phyloP scores from a whole-genome alignment of 2,888 invertebrate species.

The Chydorus sphaericus region DNA sequence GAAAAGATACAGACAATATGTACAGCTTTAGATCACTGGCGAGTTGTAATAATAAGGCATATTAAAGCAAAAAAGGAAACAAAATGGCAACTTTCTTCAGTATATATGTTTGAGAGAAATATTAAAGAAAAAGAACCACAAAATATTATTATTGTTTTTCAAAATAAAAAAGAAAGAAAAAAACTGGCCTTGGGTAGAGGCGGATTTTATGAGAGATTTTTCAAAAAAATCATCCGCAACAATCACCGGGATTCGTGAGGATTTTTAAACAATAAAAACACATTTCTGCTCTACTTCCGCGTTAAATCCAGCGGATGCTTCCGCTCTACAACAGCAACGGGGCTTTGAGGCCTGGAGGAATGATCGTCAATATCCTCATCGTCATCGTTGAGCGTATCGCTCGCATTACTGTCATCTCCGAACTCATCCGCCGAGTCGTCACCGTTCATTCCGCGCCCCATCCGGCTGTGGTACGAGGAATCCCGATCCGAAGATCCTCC shows the following conservation, averaged over 20 bases:
- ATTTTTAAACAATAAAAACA: too few species aligned
- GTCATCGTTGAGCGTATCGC: slow-evolving; percentile 12
- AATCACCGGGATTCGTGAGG: too few species aligned
- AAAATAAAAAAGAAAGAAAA: not conserved
- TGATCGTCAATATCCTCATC: slow-evolving; percentile 9
- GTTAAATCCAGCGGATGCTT: slow-evolving; percentile 13
- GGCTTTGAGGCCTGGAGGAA: not conserved
- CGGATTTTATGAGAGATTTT: not conserved
- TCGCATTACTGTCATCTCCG: slow-evolving; percentile 5
- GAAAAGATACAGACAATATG: too few species aligned
- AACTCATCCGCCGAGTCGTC: slow-evolving; percentile 1
- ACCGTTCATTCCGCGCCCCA: not conserved
- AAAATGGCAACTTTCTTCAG: too few species aligned
- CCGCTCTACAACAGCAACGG: not conserved
- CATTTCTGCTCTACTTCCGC: slow-evolving; percentile 10
- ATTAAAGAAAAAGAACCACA: not conserved
- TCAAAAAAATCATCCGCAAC: not conserved
- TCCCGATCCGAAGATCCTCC: not conserved
- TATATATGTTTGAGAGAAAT: not conserved
- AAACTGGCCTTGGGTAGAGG: not conserved
- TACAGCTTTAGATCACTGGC: too few species aligned
- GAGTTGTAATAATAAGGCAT: too few species aligned
- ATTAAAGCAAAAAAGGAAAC: too few species aligned
- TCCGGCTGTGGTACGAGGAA: not conserved
- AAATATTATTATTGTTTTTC: not conserved